Conservation (phyloP, 1,140 invertebrate genomes). For the Pogonomyrmex californicus region DNA sequence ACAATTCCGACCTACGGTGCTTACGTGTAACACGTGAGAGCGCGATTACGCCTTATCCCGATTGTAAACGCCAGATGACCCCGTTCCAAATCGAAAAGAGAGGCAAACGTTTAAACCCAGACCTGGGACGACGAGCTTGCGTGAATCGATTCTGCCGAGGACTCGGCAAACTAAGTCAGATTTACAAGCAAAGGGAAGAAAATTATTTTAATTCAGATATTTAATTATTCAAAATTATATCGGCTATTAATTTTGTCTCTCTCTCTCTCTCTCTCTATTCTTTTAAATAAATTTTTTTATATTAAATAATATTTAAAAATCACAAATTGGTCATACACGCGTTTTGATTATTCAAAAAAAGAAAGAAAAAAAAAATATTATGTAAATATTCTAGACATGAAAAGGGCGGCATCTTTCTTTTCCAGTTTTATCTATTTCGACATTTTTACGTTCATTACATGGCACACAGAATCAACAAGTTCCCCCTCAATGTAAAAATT, state of each 20-base stretch:
- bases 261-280: no score
- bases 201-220: background rate
- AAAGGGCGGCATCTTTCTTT: background rate
- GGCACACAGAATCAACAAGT: conserved; percentile 31
- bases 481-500: conserved; percentile 34
- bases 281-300: background rate
- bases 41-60: conserved; percentile 33
- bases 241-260: background rate
- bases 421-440: conserved; percentile 14
- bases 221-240: background rate
- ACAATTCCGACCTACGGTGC: conserved; percentile 61
- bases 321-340: background rate
- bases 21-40: conserved; percentile 41
- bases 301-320: background rate
- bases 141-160: conserved; percentile 28
- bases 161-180: background rate
- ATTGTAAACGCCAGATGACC: conserved; percentile 53
- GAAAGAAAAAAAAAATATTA: background rate
- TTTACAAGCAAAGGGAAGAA: background rate
- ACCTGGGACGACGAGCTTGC: conserved; percentile 7
- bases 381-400: background rate
- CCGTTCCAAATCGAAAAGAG: conserved; percentile 28
- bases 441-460: conserved; percentile 10
- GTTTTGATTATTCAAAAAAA: background rate
- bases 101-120: background rate